Evolutionary conservation across 2,113 vertebrate genomes (phyloP).

Genomic region (Chionodraco myersi): DNA sequence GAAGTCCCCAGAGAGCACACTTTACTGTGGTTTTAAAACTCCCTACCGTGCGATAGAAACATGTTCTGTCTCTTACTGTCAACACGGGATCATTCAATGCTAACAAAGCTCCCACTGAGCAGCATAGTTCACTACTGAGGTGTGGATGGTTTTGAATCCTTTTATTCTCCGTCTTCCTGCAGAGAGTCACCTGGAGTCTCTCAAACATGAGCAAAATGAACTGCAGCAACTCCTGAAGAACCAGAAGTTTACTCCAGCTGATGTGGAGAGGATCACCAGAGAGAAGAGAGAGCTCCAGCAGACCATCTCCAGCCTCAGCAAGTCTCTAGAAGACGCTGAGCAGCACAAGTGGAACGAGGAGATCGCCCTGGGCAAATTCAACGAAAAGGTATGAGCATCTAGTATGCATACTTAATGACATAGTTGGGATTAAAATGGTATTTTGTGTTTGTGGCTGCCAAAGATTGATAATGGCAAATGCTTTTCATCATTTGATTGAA

Average conservation of each 20-base stretch:
- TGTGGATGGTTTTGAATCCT: background rate
- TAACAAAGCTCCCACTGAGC: background rate
- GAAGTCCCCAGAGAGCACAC: background rate
- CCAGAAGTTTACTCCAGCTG: slow-evolving; percentile 93
- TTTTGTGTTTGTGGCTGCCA: background rate
- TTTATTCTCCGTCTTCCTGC: slow-evolving; percentile 8
- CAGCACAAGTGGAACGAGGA: slow-evolving; percentile 95
- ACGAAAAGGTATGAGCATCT: slow-evolving; percentile 86
- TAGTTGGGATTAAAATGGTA: background rate
- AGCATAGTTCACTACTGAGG: background rate
- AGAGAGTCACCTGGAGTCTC: slow-evolving; percentile 88
- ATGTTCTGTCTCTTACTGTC: background rate
- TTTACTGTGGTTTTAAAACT: background rate
- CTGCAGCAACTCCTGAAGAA: slow-evolving; percentile 89
- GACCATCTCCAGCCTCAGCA: slow-evolving; percentile 87
- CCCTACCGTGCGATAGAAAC: background rate
- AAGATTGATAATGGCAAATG: background rate
- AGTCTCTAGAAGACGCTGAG: slow-evolving; percentile 88
- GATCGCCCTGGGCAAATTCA: slow-evolving; percentile 89
- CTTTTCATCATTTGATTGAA: background rate
- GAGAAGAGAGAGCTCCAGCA: slow-evolving; percentile 93
- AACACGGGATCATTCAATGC: background rate
- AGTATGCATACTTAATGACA: background rate
- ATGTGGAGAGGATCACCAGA: slow-evolving; percentile 93
- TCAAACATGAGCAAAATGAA: slow-evolving; percentile 87